Base-by-base conservation (phyloP, 2,113 vertebrate species). In the Noctilio leporinus region DNA sequence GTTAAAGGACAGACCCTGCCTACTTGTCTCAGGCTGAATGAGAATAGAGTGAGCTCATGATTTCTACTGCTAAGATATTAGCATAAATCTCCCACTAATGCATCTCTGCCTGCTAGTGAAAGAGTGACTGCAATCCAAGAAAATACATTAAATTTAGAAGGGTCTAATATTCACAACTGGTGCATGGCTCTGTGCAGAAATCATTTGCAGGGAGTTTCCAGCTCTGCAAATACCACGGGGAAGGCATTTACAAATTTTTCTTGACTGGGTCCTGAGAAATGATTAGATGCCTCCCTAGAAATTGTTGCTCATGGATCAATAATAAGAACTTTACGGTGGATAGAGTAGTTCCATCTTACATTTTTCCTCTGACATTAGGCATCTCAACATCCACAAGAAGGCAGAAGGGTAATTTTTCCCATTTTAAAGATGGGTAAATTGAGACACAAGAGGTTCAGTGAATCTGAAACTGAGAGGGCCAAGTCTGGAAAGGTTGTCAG, bases 11-110 rank as follows among this genome's bases (percentile, higher is more conserved):
- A 64, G 97, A 97, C 97, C 97, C 98, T 97, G 75, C 0, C 96
- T 96, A 97, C 97, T 97, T 97, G 95, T 98, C 98, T 98, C 28
- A 0, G 89, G 95, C 97, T 69, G 89, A 98, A 98, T 97, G 97
- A 97, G 98, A 97, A 94, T 89, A 94, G 85, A 98, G 98, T 89
- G 93, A 97, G 96, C 96, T 98, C 96, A 73, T 97, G 97, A 98
- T 98, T 94, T 98, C 97, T 95, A 96, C 96, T 96, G 98, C 96
- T 96, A 97, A 98, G 97, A 96, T 95, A 98, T 90, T 93, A 97
- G 98, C 98, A 98, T 98, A 98, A 98, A 98, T 98, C 98, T 98
- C 98, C 97, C 97, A 96, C 98, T 98, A 98, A 98, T 98, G 98
- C 97, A 89, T 96, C 96, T 95, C 97, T 98, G 96, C 97, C 98